Evolutionary conservation across 2,797 vertebrate species (phyloP).

Genomic region (Channa striata): DNA sequence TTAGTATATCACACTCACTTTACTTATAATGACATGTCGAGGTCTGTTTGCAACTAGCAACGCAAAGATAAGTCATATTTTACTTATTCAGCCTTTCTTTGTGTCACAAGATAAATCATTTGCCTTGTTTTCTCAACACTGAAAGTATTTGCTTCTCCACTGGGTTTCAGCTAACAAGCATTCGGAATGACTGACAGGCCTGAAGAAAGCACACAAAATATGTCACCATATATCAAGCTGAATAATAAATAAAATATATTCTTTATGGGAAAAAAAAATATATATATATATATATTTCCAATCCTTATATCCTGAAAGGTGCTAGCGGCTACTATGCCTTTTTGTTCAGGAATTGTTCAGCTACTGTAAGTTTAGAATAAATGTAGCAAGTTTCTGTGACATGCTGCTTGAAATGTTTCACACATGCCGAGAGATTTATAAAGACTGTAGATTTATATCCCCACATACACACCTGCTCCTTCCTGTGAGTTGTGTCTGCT

Average conservation of each 20-base stretch:
- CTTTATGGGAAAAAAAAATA: background rate
- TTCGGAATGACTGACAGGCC: slow-evolving; percentile 24
- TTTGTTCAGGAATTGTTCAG: slow-evolving; percentile 20
- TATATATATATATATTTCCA: slow-evolving; percentile 24
- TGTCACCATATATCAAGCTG: background rate
- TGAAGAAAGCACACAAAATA: background rate
- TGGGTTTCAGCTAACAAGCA: slow-evolving; percentile 27
- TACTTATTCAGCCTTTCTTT: background rate
- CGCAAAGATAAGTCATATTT: slow-evolving; percentile 24
- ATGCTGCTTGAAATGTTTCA: slow-evolving; percentile 1
- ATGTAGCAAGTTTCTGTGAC: slow-evolving; percentile 29
- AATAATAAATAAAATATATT: slow-evolving; percentile 23
- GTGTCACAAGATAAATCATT: slow-evolving; percentile 24
- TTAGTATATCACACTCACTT: slow-evolving; percentile 18
- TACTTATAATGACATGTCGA: slow-evolving; percentile 4
- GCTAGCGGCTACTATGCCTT: slow-evolving; percentile 35
- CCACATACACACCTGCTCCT: slow-evolving; percentile 2
- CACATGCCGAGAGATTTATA: slow-evolving; percentile 7
- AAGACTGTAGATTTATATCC: slow-evolving; percentile 8
- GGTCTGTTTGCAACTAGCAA: slow-evolving; percentile 14
- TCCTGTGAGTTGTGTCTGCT: background rate
- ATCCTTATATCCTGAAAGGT: slow-evolving; percentile 16
- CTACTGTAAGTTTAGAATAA: slow-evolving; percentile 55
- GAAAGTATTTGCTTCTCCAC: slow-evolving; percentile 4
- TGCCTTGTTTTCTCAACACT: slow-evolving; percentile 7